A percentile compares a stretch with the other conserved stretches of the same genome.
Conservation (phyloP, 2,113 vertebrate genomes). For the Platysternon megacephalum region DNA sequence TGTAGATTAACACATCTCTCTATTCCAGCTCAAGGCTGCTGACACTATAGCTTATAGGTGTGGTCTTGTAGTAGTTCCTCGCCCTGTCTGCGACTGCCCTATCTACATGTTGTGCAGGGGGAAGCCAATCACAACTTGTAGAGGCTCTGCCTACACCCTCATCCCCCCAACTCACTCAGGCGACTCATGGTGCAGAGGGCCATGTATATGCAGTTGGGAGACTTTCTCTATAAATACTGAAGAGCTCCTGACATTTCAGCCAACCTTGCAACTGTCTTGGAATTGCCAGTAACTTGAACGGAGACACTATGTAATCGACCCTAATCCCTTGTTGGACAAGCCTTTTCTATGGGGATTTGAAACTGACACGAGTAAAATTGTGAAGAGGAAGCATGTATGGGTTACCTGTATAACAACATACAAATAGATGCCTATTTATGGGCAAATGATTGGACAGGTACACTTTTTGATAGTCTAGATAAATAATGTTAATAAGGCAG, state of each 20-base stretch:
- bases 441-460: background rate
- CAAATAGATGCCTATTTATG: background rate
- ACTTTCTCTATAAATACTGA: background rate
- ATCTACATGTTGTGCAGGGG: background rate
- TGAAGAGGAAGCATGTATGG: background rate
- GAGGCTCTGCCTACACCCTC: background rate
- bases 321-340: background rate
- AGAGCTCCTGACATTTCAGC: background rate
- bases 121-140: background rate
- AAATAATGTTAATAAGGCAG: no score
- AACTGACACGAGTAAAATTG: background rate
- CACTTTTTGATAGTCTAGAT: background rate
- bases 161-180: background rate
- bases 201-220: background rate
- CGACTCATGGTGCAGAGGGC: background rate
- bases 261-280: background rate
- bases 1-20: background rate
- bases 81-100: background rate
- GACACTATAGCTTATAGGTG: background rate
- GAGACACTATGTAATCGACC: background rate
- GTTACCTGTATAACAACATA: background rate
- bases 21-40: background rate
- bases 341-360: background rate
- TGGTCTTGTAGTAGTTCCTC: background rate
- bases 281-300: background rate